phyloP scores from a whole-genome alignment of 2,888 invertebrate genomes.

The Koerneria pararmatus region DNA sequence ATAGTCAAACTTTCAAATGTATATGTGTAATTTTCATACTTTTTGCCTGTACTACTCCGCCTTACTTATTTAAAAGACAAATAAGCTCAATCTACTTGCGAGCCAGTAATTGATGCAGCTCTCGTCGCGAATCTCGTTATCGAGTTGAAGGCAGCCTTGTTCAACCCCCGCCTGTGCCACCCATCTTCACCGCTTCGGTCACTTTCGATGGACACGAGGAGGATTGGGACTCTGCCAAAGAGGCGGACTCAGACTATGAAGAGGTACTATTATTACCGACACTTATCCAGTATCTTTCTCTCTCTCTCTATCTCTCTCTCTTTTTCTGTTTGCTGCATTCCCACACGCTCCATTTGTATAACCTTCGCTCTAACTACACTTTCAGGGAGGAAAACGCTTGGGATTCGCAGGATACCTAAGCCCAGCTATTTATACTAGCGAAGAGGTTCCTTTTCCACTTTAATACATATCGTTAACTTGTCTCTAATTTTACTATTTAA shows the following conservation, averaged over 20 bases:
- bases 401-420: slow-evolving; percentile 41
- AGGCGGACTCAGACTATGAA: slow-evolving; percentile 30
- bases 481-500: too few relatives aligned
- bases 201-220: slow-evolving; percentile 47
- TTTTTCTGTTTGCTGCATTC: slow-evolving; percentile 23
- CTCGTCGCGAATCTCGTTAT: slow-evolving; percentile 39
- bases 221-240: slow-evolving; percentile 35
- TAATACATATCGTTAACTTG: too few relatives aligned
- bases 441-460: too few relatives aligned
- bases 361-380: too few relatives aligned
- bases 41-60: neutral
- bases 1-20: neutral
- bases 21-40: neutral
- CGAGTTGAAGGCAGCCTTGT: slow-evolving; percentile 43
- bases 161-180: slow-evolving; percentile 39
- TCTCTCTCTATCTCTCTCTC: neutral
- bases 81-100: too few relatives aligned
- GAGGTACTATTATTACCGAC: too few relatives aligned
- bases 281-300: too few relatives aligned
- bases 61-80: too few relatives aligned
- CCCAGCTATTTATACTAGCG: slow-evolving; percentile 38
- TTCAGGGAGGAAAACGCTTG: too few relatives aligned
- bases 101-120: too few relatives aligned
- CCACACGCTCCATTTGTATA: slow-evolving; percentile 31
- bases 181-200: slow-evolving; percentile 55